Percentiles rank a stretch among this genome's conserved stretches.
These are phyloP conservation scores for Pantherophis guttatus DNA, from an alignment of 2,113 vertebrate genomes.

Conservation along the genomic window DNA sequence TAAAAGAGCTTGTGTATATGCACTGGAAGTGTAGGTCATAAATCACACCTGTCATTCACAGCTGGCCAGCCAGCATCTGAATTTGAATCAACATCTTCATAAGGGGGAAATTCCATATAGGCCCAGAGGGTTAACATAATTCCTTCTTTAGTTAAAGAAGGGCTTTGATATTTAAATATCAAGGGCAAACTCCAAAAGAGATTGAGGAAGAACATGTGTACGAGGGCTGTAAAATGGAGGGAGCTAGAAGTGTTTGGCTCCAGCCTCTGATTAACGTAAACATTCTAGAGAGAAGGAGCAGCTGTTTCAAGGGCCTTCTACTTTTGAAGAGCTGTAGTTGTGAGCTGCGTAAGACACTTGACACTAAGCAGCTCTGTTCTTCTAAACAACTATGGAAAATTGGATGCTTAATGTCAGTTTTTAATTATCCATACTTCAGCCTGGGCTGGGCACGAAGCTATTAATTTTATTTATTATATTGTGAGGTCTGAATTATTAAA, in stretches of 20 bases:
- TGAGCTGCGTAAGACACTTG: not conserved
- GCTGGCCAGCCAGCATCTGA: not conserved
- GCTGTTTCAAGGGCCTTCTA: not conserved
- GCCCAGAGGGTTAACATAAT: not conserved
- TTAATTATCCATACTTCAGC: not conserved
- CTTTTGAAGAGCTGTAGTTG: not conserved
- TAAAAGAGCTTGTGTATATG: conserved; percentile 3
- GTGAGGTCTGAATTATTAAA: not conserved
- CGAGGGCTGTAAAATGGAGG: not conserved
- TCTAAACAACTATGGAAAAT: not conserved
- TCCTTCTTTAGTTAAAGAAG: not conserved
- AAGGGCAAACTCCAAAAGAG: not conserved
- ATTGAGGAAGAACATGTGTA: not conserved
- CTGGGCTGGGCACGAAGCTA: not conserved
- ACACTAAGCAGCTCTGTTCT: not conserved
- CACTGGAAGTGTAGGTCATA: not conserved
- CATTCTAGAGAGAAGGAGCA: not conserved
- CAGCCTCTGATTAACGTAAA: not conserved
- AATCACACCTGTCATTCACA: not conserved
- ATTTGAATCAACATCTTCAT: not conserved
- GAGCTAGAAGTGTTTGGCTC: not conserved
- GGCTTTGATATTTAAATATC: not conserved
- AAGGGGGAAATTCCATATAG: not conserved
- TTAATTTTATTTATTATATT: not conserved
- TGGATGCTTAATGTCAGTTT: not conserved